These are phyloP conservation scores for Phyllopteryx taeniolatus DNA, from an alignment of 2,113 vertebrate species.

Conservation along the genomic window DNA sequence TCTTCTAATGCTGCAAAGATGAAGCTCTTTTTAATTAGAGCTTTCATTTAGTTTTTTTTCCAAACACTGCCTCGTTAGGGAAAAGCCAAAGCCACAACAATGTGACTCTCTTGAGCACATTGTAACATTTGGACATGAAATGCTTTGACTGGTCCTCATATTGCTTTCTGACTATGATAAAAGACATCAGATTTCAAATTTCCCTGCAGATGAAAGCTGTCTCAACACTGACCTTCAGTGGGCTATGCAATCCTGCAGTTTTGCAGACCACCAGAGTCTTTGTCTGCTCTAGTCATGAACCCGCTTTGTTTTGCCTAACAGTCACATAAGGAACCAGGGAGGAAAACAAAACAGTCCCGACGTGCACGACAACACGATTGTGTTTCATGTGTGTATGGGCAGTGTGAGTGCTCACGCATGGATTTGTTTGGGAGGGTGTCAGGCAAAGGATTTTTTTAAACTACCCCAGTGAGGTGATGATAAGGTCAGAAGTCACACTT, in stretches of 20 bases:
- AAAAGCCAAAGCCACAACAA: constrained; percentile 1
- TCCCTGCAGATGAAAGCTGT: constrained; percentile 18
- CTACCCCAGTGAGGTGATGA: neutral
- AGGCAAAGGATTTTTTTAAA: neutral
- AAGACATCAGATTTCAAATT: constrained; percentile 8
- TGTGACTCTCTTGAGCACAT: neutral
- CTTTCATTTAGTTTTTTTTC: neutral
- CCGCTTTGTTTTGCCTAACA: constrained; percentile 34
- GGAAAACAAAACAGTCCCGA: constrained; percentile 27
- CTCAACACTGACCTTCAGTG: constrained; percentile 13
- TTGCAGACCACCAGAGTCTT: constrained; percentile 28
- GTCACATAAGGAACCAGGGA: constrained; percentile 27
- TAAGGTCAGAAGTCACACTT: neutral
- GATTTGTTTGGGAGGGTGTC: constrained; percentile 1
- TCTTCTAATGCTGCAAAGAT: neutral
- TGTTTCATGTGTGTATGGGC: neutral
- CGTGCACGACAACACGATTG: constrained; percentile 15
- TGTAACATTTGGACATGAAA: constrained; percentile 26
- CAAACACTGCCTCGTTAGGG: neutral
- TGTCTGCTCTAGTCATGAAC: constrained; percentile 38
- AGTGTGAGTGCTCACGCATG: constrained; percentile 8
- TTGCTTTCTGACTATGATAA: constrained; percentile 13
- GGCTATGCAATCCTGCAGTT: neutral
- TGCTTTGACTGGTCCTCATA: constrained; percentile 19
- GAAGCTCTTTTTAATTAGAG: neutral